Percentiles rank a stretch among this genome's conserved stretches.
Evolutionary conservation across 2,888 invertebrate species (phyloP).

Genomic region (Meteorus colon): DNA sequence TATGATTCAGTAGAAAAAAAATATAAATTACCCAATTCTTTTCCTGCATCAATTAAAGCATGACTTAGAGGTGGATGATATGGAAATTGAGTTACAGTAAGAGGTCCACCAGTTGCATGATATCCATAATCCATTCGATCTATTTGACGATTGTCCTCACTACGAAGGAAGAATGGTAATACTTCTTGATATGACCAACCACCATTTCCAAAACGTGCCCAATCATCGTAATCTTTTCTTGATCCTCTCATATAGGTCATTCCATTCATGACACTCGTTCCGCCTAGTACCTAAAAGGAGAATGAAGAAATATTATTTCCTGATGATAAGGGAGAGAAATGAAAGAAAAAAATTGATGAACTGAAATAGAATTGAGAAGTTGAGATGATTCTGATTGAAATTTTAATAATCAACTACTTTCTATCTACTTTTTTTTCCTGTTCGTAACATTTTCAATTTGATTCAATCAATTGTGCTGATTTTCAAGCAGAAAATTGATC

Average conservation of each 20-base stretch:
- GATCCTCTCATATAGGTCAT: slow-evolving; percentile 97
- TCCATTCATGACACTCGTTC: slow-evolving; percentile 94
- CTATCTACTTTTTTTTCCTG: no score
- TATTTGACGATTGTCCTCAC: slow-evolving; percentile 85
- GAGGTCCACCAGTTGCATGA: slow-evolving; percentile 85
- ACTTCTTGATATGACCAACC: slow-evolving; percentile 94
- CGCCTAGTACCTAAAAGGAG: slow-evolving; percentile 83
- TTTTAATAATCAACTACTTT: no score
- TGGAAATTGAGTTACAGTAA: slow-evolving; percentile 87
- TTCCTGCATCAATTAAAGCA: slow-evolving; percentile 85
- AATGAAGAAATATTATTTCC: background rate
- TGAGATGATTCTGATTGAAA: no score
- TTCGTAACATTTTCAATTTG: no score
- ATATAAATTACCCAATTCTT: slow-evolving; percentile 79
- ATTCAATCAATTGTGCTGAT: no score
- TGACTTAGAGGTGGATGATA: slow-evolving; percentile 89
- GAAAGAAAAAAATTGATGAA: background rate
- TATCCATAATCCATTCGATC: slow-evolving; percentile 84
- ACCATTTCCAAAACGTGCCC: slow-evolving; percentile 89
- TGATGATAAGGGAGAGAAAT: background rate
- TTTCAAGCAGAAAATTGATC: no score
- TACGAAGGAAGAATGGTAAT: slow-evolving; percentile 90
- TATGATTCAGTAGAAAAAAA: background rate
- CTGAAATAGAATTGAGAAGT: no score
- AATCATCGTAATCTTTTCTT: slow-evolving; percentile 88